phyloP scores from a whole-genome alignment of 2,113 vertebrate species.

The Rhea pennata region DNA sequence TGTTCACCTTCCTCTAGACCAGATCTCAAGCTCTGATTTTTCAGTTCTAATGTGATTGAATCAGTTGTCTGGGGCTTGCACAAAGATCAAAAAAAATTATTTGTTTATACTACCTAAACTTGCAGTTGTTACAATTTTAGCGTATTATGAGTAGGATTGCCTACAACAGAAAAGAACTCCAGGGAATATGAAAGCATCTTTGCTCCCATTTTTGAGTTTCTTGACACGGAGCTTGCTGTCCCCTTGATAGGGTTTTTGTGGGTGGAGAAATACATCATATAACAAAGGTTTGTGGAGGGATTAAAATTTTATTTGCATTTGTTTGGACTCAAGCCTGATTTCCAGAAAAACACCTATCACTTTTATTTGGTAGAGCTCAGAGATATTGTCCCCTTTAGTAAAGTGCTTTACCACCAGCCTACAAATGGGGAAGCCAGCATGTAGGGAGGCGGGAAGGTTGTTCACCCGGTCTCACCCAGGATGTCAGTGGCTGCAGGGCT shows the following conservation, averaged over 20 bases:
- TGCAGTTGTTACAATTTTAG: not conserved
- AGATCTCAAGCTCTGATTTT: not conserved
- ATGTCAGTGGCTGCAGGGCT: fast-evolving
- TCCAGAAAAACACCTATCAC: not conserved
- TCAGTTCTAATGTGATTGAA: not conserved
- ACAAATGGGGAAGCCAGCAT: fast-evolving
- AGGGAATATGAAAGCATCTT: not conserved
- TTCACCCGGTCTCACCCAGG: not conserved
- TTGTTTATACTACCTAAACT: not conserved
- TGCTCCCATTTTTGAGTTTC: not conserved
- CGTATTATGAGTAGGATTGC: not conserved
- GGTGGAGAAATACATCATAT: not conserved
- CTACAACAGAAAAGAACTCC: fast-evolving
- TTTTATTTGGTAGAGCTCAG: not conserved
- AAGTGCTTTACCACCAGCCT: not conserved
- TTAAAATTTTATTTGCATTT: not conserved
- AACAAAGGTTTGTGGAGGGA: not conserved
- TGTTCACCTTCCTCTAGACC: not conserved
- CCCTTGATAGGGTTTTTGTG: not conserved
- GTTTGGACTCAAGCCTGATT: not conserved
- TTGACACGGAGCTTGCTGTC: not conserved
- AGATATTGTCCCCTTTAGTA: not conserved
- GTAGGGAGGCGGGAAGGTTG: fast-evolving
- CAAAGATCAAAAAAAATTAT: not conserved
- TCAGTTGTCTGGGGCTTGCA: not conserved